Conservation (phyloP, 1,140 invertebrate species). For the Pachyrhynchus sulphureomaculatus region DNA sequence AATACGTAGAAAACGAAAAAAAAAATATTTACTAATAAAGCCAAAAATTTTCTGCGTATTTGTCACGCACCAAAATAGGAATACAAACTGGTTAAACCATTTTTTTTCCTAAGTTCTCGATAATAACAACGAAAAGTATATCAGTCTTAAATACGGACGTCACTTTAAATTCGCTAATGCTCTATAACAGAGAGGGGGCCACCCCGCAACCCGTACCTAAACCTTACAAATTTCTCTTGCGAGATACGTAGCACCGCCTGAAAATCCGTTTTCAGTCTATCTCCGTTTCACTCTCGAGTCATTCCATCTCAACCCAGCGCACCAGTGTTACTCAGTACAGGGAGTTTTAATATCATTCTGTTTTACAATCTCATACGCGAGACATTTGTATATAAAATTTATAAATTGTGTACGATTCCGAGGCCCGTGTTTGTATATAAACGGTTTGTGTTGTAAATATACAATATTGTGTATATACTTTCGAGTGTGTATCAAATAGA, state of each 20-base stretch:
- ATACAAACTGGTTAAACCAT: too few relatives aligned
- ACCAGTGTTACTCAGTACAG: slow-evolving; percentile 20
- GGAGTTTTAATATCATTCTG: slow-evolving; percentile 44
- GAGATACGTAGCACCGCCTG: slow-evolving; percentile 2
- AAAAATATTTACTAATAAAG: too few relatives aligned
- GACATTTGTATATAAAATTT: slow-evolving; percentile 47
- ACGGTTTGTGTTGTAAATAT: slow-evolving; percentile 42
- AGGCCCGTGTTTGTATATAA: slow-evolving; percentile 49
- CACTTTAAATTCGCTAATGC: too few relatives aligned
- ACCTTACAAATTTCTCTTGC: neutral
- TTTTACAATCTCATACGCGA: slow-evolving; percentile 35
- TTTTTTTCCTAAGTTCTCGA: too few relatives aligned
- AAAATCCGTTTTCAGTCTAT: slow-evolving; percentile 1
- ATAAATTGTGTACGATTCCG: slow-evolving; percentile 47
- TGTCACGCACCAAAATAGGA: too few relatives aligned
- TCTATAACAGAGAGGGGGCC: neutral
- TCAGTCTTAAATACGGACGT: too few relatives aligned
- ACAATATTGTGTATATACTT: slow-evolving; percentile 48
- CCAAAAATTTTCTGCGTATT: too few relatives aligned
- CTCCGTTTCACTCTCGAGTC: slow-evolving; percentile 6
- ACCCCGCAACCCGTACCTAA: neutral
- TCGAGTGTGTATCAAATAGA: slow-evolving; percentile 47
- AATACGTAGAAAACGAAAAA: too few relatives aligned
- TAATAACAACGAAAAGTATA: too few relatives aligned
- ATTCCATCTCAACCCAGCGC: slow-evolving; percentile 8